Evolutionary conservation across 2,797 vertebrate genomes (phyloP), one percentile per base, ranked within the genome.

Genomic region (Vireo griseus): DNA sequence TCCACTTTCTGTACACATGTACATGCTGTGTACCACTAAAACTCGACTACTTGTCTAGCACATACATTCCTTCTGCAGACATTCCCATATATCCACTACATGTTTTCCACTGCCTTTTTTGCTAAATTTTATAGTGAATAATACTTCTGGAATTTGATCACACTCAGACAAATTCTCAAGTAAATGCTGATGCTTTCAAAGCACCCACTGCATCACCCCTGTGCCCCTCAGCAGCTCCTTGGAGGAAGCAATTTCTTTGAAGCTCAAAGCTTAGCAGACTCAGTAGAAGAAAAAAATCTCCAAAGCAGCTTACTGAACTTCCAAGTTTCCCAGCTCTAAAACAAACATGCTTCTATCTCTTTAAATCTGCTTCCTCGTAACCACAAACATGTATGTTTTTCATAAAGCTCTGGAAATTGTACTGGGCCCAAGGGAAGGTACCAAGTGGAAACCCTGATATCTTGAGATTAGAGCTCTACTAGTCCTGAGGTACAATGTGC

Each of bases 301-400:
- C 93, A 74, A 89, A 95, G 92, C 85, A 89, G 88, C 88, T 67
- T 68, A 87, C 45, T n/a, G 86, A 84, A 77, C 51, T 51, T 83
- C 31, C 72, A 96, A 91, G 94, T 88, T 91, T 71, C 87, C 35
- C 4, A 0, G 69, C 91, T 88, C 80, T 91, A 95, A 97, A 95
- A 93, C 90, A 96, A 96, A 95, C 95, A 93, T 0, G 73, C 73
- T 82, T 76, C 96, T 97, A 97, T 97, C 97, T 97, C 97, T 98
- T 98, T 98, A 98, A 98, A 97, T 95, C 90, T 95, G 87, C 94
- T 94, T 96, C 95, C 95, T 91, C 94, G 77, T 97, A 98, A 97
- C 96, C 97, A 96, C 98, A 98, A 98, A 98, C 97, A 98, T 98
- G 97, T 98, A 97, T 98, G 98, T 98, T 98, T 98, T 98, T 98